Percentiles rank a stretch among this genome's conserved stretches.
These are phyloP conservation scores for Buceros bicornis DNA, from an alignment of 2,797 vertebrate species.

Conservation along the genomic window DNA sequence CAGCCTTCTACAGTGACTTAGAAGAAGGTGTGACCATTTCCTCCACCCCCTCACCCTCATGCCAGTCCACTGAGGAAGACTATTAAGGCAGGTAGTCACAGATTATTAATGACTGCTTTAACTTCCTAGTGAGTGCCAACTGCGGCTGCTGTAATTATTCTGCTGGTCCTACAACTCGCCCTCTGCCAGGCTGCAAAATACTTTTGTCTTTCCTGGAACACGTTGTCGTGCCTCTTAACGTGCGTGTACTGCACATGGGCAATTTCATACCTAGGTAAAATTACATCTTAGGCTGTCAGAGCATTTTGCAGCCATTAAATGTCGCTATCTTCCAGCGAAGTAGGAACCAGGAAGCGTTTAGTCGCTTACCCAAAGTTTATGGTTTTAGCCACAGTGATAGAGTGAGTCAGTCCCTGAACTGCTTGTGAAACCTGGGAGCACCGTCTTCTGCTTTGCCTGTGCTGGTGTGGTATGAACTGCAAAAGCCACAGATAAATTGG, in stretches of 20 bases:
- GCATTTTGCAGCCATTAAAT: background rate
- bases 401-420: slow-evolving; percentile 8
- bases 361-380: background rate
- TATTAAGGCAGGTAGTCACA: slow-evolving; percentile 53
- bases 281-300: background rate
- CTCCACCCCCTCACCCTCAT: slow-evolving; percentile 45
- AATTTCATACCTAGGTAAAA: background rate
- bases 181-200: background rate
- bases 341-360: background rate
- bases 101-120: slow-evolving; percentile 49
- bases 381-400: background rate
- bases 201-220: background rate
- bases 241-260: background rate
- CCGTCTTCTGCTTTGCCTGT: background rate
- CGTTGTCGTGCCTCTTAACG: background rate
- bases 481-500: background rate
- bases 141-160: slow-evolving; percentile 41
- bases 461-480: background rate
- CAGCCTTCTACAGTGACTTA: background rate
- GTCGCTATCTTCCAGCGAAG: background rate
- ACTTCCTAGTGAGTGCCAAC: slow-evolving; percentile 43
- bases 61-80: slow-evolving; percentile 21
- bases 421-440: background rate
- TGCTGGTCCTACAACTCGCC: background rate
- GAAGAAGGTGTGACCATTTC: slow-evolving; percentile 43